These are phyloP conservation scores for Pampusana beccarii DNA, from an alignment of 2,113 vertebrate genomes.

Conservation along the genomic window DNA sequence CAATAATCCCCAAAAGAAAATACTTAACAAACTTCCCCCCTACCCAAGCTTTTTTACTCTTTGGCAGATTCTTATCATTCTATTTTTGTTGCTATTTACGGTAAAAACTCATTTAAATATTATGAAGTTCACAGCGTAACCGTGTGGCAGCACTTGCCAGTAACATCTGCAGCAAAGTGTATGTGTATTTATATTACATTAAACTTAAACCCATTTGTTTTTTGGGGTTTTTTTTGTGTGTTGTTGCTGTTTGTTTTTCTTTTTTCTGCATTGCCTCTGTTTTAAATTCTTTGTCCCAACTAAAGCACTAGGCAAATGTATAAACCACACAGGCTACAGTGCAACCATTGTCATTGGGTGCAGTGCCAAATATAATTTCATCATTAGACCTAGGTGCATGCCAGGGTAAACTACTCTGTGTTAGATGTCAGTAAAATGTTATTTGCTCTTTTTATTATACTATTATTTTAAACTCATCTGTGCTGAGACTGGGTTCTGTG, in stretches of 20 bases:
- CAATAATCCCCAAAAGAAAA: neutral
- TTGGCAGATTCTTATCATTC: slow-evolving; percentile 60
- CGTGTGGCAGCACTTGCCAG: slow-evolving; percentile 57
- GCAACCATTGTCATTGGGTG: slow-evolving; percentile 1
- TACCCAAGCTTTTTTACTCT: neutral
- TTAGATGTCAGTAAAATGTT: slow-evolving; percentile 62
- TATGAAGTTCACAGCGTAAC: slow-evolving; percentile 64
- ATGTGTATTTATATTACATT: slow-evolving; percentile 60
- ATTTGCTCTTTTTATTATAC: slow-evolving; percentile 43
- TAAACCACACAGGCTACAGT: slow-evolving; percentile 36
- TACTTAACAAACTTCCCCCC: neutral
- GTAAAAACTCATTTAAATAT: slow-evolving; percentile 74
- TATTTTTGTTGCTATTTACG: slow-evolving; percentile 66
- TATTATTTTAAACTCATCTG: slow-evolving; percentile 63
- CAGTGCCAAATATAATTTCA: slow-evolving; percentile 64
- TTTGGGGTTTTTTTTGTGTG: too few species aligned
- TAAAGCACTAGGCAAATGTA: slow-evolving; percentile 9
- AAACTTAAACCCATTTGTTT: slow-evolving; percentile 34
- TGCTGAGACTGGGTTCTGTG: neutral
- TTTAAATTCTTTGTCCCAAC: slow-evolving; percentile 63
- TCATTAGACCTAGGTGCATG: slow-evolving; percentile 64
- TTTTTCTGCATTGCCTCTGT: slow-evolving; percentile 34
- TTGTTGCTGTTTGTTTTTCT: neutral
- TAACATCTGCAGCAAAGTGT: slow-evolving; percentile 69
- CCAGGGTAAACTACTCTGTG: slow-evolving; percentile 62